Conservation (phyloP, 1,140 invertebrate species). For the Tetragonula clypearis region DNA sequence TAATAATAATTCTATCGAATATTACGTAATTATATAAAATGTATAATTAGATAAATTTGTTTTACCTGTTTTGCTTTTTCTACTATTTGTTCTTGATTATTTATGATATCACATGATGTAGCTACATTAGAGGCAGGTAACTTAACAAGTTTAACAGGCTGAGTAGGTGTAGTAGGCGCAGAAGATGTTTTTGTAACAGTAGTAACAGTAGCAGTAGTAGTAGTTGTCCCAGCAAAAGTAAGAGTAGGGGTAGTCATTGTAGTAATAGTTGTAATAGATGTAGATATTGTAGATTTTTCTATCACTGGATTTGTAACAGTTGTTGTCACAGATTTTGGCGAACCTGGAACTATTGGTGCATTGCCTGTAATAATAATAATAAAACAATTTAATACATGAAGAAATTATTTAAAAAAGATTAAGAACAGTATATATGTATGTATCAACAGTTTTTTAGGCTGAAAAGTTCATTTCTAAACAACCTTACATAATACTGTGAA, state of each 20-base stretch:
- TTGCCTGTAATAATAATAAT: slow-evolving; percentile 79
- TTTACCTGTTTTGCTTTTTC: slow-evolving; percentile 92
- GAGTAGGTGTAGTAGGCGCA: slow-evolving; percentile 73
- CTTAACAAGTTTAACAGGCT: slow-evolving; percentile 81
- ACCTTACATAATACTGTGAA: slow-evolving; percentile 73
- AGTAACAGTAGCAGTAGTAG: slow-evolving; percentile 67
- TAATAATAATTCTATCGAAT: neutral
- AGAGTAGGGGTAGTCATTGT: slow-evolving; percentile 57
- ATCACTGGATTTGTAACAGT: slow-evolving; percentile 54
- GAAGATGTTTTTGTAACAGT: slow-evolving; percentile 55
- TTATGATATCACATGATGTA: slow-evolving; percentile 74
- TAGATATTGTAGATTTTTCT: slow-evolving; percentile 47
- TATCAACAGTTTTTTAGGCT: slow-evolving; percentile 75
- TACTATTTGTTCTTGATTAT: slow-evolving; percentile 90
- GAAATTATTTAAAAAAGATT: slow-evolving; percentile 37
- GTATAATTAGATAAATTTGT: neutral
- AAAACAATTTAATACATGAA: slow-evolving; percentile 25
- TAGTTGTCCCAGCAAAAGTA: slow-evolving; percentile 65
- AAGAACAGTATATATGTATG: slow-evolving; percentile 30
- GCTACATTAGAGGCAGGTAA: slow-evolving; percentile 71
- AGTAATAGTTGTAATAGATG: slow-evolving; percentile 56
- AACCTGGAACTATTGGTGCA: slow-evolving; percentile 81
- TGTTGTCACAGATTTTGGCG: slow-evolving; percentile 66
- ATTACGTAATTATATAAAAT: neutral
- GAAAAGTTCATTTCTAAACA: slow-evolving; percentile 61